These are phyloP conservation scores for Maccullochella peelii DNA, from an alignment of 2,113 vertebrate species.

Conservation along the genomic window DNA sequence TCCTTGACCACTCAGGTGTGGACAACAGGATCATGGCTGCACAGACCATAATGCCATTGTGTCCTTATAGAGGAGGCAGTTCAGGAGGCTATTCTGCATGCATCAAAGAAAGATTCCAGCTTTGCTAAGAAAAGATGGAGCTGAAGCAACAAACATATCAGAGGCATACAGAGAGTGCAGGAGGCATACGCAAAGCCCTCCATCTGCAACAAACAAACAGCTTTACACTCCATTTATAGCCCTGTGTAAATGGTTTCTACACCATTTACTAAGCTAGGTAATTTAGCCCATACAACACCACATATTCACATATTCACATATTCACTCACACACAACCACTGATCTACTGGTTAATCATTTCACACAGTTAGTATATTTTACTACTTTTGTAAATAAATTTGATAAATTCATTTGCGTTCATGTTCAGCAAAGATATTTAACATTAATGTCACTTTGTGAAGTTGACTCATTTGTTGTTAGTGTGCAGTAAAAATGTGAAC, in stretches of 20 bases:
- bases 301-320: not conserved
- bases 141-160: slow-evolving; percentile 78
- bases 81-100: slow-evolving; percentile 41
- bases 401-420: not conserved
- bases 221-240: slow-evolving; percentile 74
- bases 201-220: slow-evolving; percentile 65
- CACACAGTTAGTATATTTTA: not conserved
- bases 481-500: not conserved
- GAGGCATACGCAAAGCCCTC: slow-evolving; percentile 54
- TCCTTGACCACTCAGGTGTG: slow-evolving; percentile 64
- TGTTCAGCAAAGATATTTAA: not conserved
- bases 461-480: too few species aligned
- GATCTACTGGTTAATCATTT: not conserved
- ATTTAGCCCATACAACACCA: too few species aligned
- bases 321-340: not conserved
- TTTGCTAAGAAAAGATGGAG: slow-evolving; percentile 68
- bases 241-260: slow-evolving; percentile 43
- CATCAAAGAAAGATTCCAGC: slow-evolving; percentile 52
- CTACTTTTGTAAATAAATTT: not conserved
- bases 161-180: slow-evolving; percentile 68
- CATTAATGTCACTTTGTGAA: not conserved
- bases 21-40: slow-evolving; percentile 68
- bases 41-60: slow-evolving; percentile 63
- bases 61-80: slow-evolving; percentile 32
- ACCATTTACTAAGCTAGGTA: slow-evolving; percentile 30